Percentiles rank a stretch among this genome's conserved stretches.
phyloP scores from a whole-genome alignment of 2,888 invertebrate genomes.

The Lochmaea capreae region DNA sequence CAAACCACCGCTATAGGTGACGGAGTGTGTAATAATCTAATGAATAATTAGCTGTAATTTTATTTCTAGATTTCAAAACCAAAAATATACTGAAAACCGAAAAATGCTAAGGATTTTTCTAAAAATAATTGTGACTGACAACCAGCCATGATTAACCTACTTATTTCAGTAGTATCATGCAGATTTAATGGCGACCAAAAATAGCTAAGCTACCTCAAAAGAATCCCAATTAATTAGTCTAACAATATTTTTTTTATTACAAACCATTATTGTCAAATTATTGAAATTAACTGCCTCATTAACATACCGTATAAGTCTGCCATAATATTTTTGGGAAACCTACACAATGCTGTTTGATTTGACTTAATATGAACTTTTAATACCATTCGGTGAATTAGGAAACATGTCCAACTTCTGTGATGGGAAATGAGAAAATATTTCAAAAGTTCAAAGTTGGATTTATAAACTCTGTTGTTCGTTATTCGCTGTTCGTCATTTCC shows the following conservation, averaged over 20 bases:
- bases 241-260: constrained; percentile 11
- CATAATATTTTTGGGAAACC: neutral
- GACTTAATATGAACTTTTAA: neutral
- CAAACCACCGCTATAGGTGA: no score
- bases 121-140: no score
- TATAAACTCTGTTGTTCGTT: neutral
- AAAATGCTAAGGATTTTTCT: no score
- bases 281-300: constrained; percentile 12
- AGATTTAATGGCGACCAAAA: neutral
- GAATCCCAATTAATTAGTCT: constrained; percentile 10
- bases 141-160: neutral
- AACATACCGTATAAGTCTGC: constrained; percentile 11
- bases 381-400: constrained; percentile 3
- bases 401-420: neutral
- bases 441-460: neutral
- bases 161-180: neutral
- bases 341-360: constrained; percentile 9
- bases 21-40: no score
- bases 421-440: neutral
- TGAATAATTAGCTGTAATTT: no score
- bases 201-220: neutral
- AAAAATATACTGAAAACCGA: no score
- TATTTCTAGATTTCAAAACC: no score
- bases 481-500: no score
- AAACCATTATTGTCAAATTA: constrained; percentile 10